Base-by-base conservation (phyloP, 2,888 invertebrate genomes). In the Coleophora deauratella region DNA sequence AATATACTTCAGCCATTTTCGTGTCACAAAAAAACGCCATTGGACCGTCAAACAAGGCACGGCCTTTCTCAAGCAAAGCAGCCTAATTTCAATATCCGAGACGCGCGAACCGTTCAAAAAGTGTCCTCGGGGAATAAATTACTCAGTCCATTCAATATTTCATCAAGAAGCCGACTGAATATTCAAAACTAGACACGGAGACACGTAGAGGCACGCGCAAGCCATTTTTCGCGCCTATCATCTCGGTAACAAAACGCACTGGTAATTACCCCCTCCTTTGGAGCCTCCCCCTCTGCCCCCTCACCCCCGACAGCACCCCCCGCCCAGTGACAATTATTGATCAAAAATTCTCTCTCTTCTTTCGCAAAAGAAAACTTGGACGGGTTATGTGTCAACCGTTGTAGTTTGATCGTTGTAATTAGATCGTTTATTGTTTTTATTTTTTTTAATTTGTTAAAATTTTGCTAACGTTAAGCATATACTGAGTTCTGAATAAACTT, bases 301-400 rank as follows among this genome's bases (percentile, higher is more conserved):
- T 60, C 56, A 49, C 55, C 55, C 46, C 50, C 46, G 48, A 50
- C 40, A 63, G 58, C 62, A 72, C 62, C 71, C 68, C 73, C 81
- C 84, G 81, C 85, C 85, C 88, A 88, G 88, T 88, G 88, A 89
- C 88, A 89, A 89, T 89, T 89, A 89, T 89, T 88, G 88, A 89
- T 89, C 89, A 88, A 88, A 88, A 88, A 88, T 88, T 88, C 88
- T 88, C 88, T 88, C 88, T 87, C 85, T 85, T 85, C 85, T 85
- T 85, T 85, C 82, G 85, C 84, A 84, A 85, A 85, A 85, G 85
- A 84, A 85, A 85, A 85, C 85, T 85, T 84, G 85, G 85, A 85
- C 85, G 85, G 84, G 85, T 85, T 85, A 84, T 79, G 85, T 84
- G 82, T 79, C 74, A 75, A 74, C 80, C 70, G 69, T 59, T 66